Conservation (phyloP, 2,113 vertebrate genomes). For the Dromas ardeola region DNA sequence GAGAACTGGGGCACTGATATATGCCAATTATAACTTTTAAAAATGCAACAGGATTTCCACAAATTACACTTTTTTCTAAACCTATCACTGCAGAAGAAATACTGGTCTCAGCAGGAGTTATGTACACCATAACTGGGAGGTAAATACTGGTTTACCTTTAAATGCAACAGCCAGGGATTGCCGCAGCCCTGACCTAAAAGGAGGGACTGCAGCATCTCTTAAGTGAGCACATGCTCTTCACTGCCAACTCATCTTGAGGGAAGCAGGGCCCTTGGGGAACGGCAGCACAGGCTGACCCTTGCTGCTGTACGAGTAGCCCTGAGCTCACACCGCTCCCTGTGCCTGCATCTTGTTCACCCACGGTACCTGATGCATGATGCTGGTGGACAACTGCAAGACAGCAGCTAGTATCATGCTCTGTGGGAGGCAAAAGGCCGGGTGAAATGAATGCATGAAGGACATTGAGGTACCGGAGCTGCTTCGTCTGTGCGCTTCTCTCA, state of each 20-base stretch:
- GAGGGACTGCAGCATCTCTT: too few species aligned
- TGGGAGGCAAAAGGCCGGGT: neutral
- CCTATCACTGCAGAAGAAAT: neutral
- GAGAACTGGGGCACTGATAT: neutral
- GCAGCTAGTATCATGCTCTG: neutral
- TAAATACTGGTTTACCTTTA: neutral
- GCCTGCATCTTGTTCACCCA: neutral
- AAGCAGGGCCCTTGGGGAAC: too few species aligned
- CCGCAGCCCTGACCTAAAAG: neutral
- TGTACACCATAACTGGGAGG: neutral
- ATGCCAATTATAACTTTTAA: neutral
- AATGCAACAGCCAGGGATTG: neutral
- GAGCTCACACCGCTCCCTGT: neutral
- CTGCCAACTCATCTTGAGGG: neutral
- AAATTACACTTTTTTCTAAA: neutral
- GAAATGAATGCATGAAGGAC: neutral
- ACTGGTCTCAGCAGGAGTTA: neutral
- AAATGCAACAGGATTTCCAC: neutral
- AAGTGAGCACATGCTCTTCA: neutral
- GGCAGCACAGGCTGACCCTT: neutral
- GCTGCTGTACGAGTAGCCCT: fast-evolving
- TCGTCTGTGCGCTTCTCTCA: neutral
- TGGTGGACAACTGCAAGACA: neutral
- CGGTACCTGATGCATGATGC: too few species aligned
- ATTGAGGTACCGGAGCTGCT: neutral